Conservation (phyloP, 2,113 vertebrate genomes). For the Camarhynchus parvulus region DNA sequence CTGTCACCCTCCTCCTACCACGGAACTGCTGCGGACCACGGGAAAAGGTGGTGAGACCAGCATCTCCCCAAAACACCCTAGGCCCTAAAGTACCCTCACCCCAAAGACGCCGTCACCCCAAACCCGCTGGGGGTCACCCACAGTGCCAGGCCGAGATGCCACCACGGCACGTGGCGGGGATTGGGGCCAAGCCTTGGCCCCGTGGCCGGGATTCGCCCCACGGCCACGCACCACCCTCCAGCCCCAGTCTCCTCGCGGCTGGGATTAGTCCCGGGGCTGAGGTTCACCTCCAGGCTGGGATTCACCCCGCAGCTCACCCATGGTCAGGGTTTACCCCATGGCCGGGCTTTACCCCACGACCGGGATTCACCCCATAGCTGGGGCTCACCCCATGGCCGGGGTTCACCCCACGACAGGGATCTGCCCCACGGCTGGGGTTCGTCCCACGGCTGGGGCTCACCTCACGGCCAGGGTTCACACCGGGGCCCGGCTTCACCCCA, state of each 20-base stretch:
- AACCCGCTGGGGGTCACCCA: fast-evolving
- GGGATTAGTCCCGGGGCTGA: not conserved
- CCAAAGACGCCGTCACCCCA: not conserved
- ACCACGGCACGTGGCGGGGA: fast-evolving
- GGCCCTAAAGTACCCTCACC: not conserved
- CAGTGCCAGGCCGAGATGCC: fast-evolving
- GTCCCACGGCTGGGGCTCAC: not conserved
- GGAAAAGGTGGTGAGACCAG: fast-evolving
- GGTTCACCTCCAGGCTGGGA: fast-evolving
- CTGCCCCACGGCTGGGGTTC: not conserved
- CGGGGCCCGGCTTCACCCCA: not conserved
- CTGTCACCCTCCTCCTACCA: not conserved
- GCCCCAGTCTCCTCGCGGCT: fast-evolving
- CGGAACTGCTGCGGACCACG: fast-evolving
- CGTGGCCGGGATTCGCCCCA: not conserved
- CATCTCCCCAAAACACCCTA: fast-evolving
- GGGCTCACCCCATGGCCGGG: not conserved
- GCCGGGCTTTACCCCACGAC: not conserved
- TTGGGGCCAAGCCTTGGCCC: fast-evolving
- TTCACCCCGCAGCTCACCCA: not conserved
- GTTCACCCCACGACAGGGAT: not conserved
- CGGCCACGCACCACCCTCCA: not conserved
- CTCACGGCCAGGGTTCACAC: not conserved
- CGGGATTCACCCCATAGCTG: fast-evolving
- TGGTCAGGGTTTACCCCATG: fast-evolving